Evolutionary conservation across 64 coral and sea anemone genomes (phyloP).

Genomic region (Platygyra sinensis): DNA sequence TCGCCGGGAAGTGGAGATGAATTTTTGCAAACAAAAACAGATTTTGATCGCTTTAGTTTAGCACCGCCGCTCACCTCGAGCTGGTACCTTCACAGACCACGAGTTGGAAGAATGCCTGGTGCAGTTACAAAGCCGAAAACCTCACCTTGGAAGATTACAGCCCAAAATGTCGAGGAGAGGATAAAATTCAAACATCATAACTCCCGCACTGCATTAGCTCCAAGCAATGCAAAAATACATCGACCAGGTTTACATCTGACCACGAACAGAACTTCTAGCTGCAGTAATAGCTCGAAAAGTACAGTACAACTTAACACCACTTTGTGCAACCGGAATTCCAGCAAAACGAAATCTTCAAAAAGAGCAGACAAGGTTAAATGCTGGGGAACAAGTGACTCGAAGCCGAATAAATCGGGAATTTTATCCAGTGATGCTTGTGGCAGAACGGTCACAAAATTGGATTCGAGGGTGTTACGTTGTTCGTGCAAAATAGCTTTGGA

Average conservation of each 20-base stretch:
- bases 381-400: background rate
- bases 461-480: background rate
- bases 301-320: background rate
- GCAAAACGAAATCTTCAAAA: background rate
- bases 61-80: too few relatives aligned
- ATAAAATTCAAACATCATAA: background rate
- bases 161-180: background rate
- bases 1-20: too few relatives aligned
- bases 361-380: background rate
- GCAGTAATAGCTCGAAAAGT: background rate
- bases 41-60: too few relatives aligned
- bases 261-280: background rate
- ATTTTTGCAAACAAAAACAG: too few relatives aligned
- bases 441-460: background rate
- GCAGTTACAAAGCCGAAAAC: background rate
- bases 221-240: conserved; percentile 8
- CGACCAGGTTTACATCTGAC: background rate
- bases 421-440: too few relatives aligned
- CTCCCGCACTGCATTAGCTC: background rate
- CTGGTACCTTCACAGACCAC: background rate
- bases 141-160: background rate
- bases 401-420: background rate
- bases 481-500: background rate
- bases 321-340: background rate
- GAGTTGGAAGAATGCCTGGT: background rate